Evolutionary conservation across 2,888 invertebrate genomes (phyloP).

Genomic region (Stenchaetothrips biformis): DNA sequence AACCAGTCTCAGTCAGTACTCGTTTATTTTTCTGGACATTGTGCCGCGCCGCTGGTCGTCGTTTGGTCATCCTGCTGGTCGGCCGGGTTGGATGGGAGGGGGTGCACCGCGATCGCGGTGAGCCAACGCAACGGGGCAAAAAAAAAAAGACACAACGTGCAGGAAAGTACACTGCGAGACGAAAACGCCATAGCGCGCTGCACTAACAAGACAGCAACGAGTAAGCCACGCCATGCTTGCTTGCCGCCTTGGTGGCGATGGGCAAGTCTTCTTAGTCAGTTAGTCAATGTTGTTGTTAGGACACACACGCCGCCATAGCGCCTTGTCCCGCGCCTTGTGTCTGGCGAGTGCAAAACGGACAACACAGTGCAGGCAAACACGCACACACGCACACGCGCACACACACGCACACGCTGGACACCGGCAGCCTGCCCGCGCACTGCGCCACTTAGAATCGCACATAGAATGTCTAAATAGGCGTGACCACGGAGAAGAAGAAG

Average conservation of each 20-base stretch:
- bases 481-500: too few species aligned
- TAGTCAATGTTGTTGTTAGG: constrained; percentile 6
- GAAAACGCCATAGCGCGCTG: too few species aligned
- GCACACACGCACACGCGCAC: neutral
- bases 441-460: too few species aligned
- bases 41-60: too few species aligned
- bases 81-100: neutral
- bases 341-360: neutral
- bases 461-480: too few species aligned
- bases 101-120: constrained; percentile 1
- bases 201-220: too few species aligned
- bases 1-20: too few species aligned
- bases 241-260: too few species aligned
- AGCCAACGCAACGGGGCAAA: constrained; percentile 12
- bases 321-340: neutral
- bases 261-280: neutral
- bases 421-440: neutral
- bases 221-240: too few species aligned
- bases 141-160: neutral
- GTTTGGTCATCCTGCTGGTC: too few species aligned
- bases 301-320: neutral
- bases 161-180: too few species aligned
- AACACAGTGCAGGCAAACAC: neutral
- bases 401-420: neutral
- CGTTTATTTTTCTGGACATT: too few species aligned